A percentile compares a stretch with the other conserved stretches of the same genome.
These are phyloP conservation scores for Alouatta palliata DNA, from an alignment of 2,113 vertebrate genomes.

Conservation along the genomic window DNA sequence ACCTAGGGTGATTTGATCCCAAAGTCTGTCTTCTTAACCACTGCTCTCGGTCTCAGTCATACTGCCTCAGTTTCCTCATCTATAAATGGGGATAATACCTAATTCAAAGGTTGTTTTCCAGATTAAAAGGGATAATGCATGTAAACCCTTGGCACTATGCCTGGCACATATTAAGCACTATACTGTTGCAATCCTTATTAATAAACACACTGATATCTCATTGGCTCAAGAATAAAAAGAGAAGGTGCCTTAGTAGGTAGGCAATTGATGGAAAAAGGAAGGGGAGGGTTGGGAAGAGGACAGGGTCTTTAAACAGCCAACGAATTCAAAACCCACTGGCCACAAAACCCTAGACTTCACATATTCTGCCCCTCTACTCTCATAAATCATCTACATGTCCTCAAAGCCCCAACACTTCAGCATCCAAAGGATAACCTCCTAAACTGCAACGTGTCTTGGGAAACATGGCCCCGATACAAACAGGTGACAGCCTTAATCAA, in stretches of 20 bases:
- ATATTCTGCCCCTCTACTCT: background rate
- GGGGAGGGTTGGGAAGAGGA: background rate
- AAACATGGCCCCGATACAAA: background rate
- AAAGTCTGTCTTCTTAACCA: background rate
- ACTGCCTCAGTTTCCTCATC: background rate
- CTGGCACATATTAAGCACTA: constrained; percentile 33
- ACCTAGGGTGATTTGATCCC: background rate
- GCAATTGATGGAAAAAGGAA: background rate
- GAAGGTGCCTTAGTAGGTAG: background rate
- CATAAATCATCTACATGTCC: background rate
- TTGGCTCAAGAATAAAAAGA: background rate
- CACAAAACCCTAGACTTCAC: background rate
- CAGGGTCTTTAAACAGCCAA: background rate
- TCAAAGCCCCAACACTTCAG: background rate
- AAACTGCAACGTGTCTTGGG: background rate
- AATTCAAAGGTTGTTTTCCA: background rate
- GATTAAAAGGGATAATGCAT: background rate
- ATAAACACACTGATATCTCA: background rate
- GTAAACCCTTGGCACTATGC: background rate
- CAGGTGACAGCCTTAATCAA: background rate
- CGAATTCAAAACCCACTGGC: background rate
- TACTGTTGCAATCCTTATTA: background rate
- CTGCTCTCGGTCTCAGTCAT: background rate
- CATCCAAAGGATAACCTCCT: background rate
- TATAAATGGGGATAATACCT: background rate